Base-by-base conservation (phyloP, 2,888 invertebrate genomes). In the Latrodectus elegans region DNA sequence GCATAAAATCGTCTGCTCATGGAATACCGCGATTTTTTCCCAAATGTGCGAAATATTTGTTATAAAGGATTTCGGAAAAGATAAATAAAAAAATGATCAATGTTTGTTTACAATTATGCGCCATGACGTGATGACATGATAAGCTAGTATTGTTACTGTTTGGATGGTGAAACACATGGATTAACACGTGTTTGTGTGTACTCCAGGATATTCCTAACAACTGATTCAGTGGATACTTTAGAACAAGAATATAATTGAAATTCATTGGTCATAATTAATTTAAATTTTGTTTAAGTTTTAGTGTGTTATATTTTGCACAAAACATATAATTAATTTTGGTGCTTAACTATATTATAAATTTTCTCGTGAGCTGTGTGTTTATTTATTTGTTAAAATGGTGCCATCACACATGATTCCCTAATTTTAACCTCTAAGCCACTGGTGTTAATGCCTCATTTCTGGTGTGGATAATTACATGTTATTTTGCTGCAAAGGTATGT, bases 21-120 rank as follows among this genome's bases (percentile, higher is more conserved):
- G 60, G 60, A 60, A 60, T 60, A 15, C 60, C n/a, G 6, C n/a
- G n/a, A 15, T 60, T 12, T 60, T n/a, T 60, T 12, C 60, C n/a
- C 60, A 8, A 60, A 60, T 60, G 60, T 15, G n/a, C 60, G 60
- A 60, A 60, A 15, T n/a, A n/a, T 60, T 12, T 60, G n/a, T 8
- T 60, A 15, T 60, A n/a, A n/a, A n/a, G 14, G 60, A 60, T 60
- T 60, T 60, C 60, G 60, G 12, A n/a, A n/a, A n/a, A 60, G 60
- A 60, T 60, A 60, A 22, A 55, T 12, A 55, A 60, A 15, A 60
- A 60, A 11, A 10, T 60, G 14, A n/a, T 60, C 60, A 60, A 11
- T 60, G 60, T 60, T 60, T 60, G 60, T 60, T 60, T 60, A 60
- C 60, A 60, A 60, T 15, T 11, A 60, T 60, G 60, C 60, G 60